Base-by-base conservation (phyloP, 1,140 invertebrate genomes). In the Zaprionus gabonicus region DNA sequence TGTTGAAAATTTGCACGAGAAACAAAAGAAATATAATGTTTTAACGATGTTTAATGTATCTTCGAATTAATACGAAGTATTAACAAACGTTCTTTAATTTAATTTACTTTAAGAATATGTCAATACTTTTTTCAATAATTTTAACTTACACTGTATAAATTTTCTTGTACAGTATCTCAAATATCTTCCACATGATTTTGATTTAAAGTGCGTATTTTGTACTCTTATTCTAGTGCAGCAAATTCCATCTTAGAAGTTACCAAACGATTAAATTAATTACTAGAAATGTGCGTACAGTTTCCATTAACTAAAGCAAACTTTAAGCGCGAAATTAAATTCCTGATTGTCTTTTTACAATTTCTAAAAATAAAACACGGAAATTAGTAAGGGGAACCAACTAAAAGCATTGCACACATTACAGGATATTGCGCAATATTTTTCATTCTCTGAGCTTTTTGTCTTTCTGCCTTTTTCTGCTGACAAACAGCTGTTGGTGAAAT, bases 401-500 rank as follows among this genome's bases (percentile, higher is more conserved):
- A 46, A 17, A 46, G 41, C 17, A 31, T 17, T 7, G n/a, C n/a
- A 17, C n/a, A 17, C 46, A 51, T 25, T 51, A 41, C 57, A 6
- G 38, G n/a, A 44, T 38, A 62, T 62, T 62, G 59, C 25, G 23
- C 23, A 41, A 25, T 51, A 64, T 34, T 64, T 28, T 34, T 25
- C 5, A 31, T 38, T n/a, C 31, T 44, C 20, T 23, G n/a, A 23
- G 15, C n/a, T 46, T 59, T 44, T 27, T 41, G 23, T 41, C 2
- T 20, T 38, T 13, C 36, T 38, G 36, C 36, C 13, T 15, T 38
- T 15, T 38, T 15, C n/a, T 46, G 41, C 41, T 46, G 41, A 46
- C n/a, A 23, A 72, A 62, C 57, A 60, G 57, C 60, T 64, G 63
- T 62, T 64, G 63, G 38, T 59, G 46, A 67, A 31, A 76, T 55